Base-by-base conservation (phyloP, 2,113 vertebrate genomes). In the Ailurus styani region DNA sequence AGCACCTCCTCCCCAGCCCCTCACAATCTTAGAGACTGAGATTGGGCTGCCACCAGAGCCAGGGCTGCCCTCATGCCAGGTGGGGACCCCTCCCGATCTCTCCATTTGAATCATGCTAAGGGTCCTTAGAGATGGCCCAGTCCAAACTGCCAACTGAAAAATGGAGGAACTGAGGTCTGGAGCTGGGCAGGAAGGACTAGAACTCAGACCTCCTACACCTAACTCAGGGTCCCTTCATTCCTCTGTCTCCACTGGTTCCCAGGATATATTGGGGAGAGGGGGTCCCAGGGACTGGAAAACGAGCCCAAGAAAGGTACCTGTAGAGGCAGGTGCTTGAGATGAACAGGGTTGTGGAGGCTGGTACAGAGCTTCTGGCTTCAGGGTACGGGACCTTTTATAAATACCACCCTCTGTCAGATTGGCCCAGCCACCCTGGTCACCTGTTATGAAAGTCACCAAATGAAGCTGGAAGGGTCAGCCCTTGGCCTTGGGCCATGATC, bases 281-380 rank as follows among this genome's bases (percentile, higher is more conserved):
- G 1, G 42, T 47, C 73, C 77, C 29, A 54, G 40, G 25, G 17
- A 21, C 42, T 68, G 66, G 40, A 55, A 75, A 84, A 34, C 40
- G 55, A 15, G 42, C 64, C 50, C 42, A 52, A 55, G n/a, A 45
- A 89, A 68, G 11, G 25, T 97, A 98, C 97, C 95, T 96, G 86
- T 77, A 18, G 54, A 94, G 45, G 73, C 75, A 77, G 78, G 27
- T 42, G 78, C 64, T 79, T 40, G 47, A 89, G 85, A 66, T 84
- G 55, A 42, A 54, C 29, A 60, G 83, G 45, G 23, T 5, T 68
- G 60, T 70, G n/a, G 10, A 13, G 13, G 60, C 29, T 78, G 34
- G 11, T 50, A 66, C 27, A 21, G 50, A 91, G 75, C 7, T 75
- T 54, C 47, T 75, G 66, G 64, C 18, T 52, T 40, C 3, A 11